phyloP scores from a whole-genome alignment of 2,888 invertebrate species.

The Ditula angustiorana region DNA sequence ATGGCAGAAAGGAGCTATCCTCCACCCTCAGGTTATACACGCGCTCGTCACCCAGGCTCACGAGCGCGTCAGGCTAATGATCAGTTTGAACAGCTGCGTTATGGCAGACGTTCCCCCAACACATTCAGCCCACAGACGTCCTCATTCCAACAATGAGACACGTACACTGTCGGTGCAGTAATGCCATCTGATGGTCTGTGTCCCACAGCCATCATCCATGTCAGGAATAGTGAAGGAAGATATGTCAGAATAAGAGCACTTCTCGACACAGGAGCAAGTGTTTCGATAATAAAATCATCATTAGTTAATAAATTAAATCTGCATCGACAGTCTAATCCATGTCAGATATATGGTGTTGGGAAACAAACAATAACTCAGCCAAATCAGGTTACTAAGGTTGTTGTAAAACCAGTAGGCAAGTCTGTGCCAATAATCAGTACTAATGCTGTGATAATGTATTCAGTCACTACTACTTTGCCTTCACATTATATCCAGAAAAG shows the following conservation, averaged over 20 bases:
- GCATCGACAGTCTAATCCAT: constrained; percentile 1
- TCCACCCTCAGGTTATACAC: too few relatives aligned
- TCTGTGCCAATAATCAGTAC: neutral
- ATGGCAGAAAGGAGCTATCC: too few relatives aligned
- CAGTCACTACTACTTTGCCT: neutral
- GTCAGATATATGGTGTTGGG: neutral
- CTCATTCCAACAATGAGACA: too few relatives aligned
- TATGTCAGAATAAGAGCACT: neutral
- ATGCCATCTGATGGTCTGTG: neutral
- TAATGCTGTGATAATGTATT: neutral
- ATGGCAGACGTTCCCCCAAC: too few relatives aligned
- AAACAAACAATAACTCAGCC: neutral
- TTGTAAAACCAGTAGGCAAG: neutral
- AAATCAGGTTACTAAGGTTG: neutral
- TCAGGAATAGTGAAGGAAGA: neutral
- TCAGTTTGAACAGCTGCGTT: too few relatives aligned
- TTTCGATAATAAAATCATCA: neutral
- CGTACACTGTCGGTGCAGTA: neutral
- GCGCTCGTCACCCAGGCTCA: too few relatives aligned
- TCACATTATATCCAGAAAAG: neutral
- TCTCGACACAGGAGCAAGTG: neutral
- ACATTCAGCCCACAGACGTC: too few relatives aligned
- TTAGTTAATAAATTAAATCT: neutral
- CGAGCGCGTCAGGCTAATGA: too few relatives aligned
- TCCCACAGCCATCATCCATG: neutral